phyloP scores from a whole-genome alignment of 2,113 vertebrate species.

The Elgaria multicarinata region DNA sequence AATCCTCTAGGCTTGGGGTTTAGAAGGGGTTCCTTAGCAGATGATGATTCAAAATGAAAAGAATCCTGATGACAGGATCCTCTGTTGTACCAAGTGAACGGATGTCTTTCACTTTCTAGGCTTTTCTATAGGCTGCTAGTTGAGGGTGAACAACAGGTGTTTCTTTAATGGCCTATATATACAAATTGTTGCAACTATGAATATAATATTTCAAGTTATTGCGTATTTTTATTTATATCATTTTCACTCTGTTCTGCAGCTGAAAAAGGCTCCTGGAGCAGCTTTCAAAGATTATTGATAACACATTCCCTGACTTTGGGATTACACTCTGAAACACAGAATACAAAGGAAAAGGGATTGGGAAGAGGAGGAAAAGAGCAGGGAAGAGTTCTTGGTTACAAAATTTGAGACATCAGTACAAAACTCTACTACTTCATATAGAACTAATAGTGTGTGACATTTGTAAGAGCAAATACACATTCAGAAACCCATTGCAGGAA shows the following conservation, averaged over 20 bases:
- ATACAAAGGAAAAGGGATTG: too few relatives aligned
- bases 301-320: too few relatives aligned
- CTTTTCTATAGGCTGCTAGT: background rate
- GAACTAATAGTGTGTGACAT: background rate
- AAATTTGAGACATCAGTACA: background rate
- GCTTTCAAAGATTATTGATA: too few relatives aligned
- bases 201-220: background rate
- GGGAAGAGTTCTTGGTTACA: too few relatives aligned
- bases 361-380: too few relatives aligned
- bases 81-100: background rate
- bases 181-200: background rate
- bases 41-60: background rate
- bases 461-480: background rate
- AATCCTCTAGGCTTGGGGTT: background rate
- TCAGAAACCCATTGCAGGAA: background rate
- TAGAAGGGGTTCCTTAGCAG: background rate
- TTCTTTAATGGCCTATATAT: background rate
- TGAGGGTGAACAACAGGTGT: background rate
- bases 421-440: background rate
- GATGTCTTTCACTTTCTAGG: background rate
- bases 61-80: background rate
- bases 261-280: too few relatives aligned
- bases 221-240: too few relatives aligned
- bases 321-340: too few relatives aligned
- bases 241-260: too few relatives aligned